Evolutionary conservation across 2,888 invertebrate species (phyloP).

Genomic region (Lasioglossum morio): DNA sequence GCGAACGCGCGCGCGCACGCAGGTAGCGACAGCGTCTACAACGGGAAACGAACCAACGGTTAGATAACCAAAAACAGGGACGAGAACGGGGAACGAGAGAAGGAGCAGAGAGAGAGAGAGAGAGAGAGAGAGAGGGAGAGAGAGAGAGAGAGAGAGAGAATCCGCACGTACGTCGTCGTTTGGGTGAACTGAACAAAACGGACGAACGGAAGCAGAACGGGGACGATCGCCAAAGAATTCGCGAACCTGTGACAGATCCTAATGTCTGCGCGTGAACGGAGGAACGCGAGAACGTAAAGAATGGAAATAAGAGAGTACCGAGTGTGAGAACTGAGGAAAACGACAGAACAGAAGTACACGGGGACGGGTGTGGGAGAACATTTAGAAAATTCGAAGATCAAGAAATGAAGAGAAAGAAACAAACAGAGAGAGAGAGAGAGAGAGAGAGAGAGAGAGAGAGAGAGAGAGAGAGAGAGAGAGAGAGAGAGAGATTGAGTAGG

Average conservation of each 20-base stretch:
- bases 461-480: constrained; percentile 20
- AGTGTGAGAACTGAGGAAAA: neutral
- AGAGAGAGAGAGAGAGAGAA: neutral
- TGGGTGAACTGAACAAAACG: neutral
- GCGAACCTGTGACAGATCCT: neutral
- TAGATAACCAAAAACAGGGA: neutral
- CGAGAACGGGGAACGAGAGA: neutral
- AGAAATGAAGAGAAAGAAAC: neutral
- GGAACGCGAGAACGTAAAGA: neutral
- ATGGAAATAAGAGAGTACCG: neutral
- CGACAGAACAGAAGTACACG: neutral
- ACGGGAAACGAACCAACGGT: constrained; percentile 38
- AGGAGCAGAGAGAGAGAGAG: neutral
- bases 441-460: neutral
- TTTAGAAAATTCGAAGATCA: neutral
- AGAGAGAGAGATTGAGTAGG: neutral
- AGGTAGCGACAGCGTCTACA: constrained; percentile 40
- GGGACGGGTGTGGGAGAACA: neutral
- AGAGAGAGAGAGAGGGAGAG: neutral
- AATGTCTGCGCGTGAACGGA: neutral
- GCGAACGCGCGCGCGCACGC: constrained; percentile 24
- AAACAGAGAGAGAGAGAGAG: neutral
- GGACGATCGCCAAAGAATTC: neutral
- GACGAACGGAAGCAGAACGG: neutral
- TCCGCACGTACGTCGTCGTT: neutral